Conservation (phyloP, 2,888 invertebrate genomes). For the Nomada ruficornis region DNA sequence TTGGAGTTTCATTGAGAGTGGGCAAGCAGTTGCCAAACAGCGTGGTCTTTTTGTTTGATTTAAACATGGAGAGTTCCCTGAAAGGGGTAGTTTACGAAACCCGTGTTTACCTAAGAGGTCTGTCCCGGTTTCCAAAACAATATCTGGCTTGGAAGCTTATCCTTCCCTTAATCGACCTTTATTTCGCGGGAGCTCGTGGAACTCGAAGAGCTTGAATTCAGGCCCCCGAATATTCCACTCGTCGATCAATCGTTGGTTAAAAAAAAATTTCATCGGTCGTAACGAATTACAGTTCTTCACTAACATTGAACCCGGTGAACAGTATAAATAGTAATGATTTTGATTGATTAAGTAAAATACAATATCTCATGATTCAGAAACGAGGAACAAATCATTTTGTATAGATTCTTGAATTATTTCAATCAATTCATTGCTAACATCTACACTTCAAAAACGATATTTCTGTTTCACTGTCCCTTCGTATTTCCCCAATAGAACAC, state of each 20-base stretch:
- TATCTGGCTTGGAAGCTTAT: constrained; percentile 15
- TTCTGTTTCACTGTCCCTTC: no score
- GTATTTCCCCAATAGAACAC: no score
- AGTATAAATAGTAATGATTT: no score
- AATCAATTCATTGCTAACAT: no score
- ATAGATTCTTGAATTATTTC: no score
- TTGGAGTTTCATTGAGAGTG: constrained; percentile 12
- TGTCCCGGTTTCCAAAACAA: constrained; percentile 38
- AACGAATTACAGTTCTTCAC: background rate
- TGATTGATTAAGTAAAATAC: no score
- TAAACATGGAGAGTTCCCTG: constrained; percentile 21
- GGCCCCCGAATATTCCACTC: background rate
- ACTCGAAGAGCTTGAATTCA: background rate
- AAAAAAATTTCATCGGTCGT: background rate
- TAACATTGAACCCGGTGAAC: no score
- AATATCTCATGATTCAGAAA: no score
- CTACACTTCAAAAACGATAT: no score
- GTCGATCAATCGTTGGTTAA: background rate
- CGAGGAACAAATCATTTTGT: no score
- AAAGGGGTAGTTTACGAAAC: constrained; percentile 36
- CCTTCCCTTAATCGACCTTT: constrained; percentile 4
- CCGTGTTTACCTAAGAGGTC: constrained; percentile 34
- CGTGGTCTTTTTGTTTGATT: constrained; percentile 37
- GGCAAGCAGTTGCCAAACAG: constrained; percentile 26
- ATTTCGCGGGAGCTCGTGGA: background rate